Base-by-base conservation (phyloP, 2,113 vertebrate genomes). In the Globicephala melas region DNA sequence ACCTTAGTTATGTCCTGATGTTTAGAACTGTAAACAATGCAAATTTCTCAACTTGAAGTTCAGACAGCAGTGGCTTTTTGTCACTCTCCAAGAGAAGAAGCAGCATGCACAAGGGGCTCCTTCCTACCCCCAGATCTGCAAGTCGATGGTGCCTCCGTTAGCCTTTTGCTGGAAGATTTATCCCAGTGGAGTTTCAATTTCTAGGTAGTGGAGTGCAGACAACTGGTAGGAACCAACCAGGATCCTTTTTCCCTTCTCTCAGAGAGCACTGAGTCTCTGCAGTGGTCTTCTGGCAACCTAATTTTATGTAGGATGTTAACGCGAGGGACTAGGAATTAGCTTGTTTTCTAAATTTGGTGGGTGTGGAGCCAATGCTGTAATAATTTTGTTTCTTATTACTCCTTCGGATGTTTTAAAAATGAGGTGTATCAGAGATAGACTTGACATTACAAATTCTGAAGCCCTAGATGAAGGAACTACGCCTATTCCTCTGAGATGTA, bases 321-420 rank as follows among this genome's bases (percentile, higher is more conserved):
- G 82, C 6, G 12, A n/a, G 10, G 73, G 41, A 53, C 20, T 36
- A 77, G 62, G 88, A 15, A 73, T 20, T 5, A 21, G 13, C 14
- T 93, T 96, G 38, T 38, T 79, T 91, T 76, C 77, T 41, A 33
- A 73, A 41, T 63, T 21, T 65, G 31, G 31, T 92, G 28, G 14
- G 17, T n/a, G 1, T 86, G 47, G 33, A 86, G 21, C 8, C 60
- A 86, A 26, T 74, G 31, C 21, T 92, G 10, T n/a, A 87, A 60
- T 36, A 41, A 80, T 60, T 18, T 83, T 28, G 5, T 38, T 74
- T 92, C 26, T 36, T 68, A 38, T 53, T 41, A 89, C 65, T 74
- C 8, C 28, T 96, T 38, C 79, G 58, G 53, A 25, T 68, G 62
- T 41, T 82, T 92, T 53, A 0, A 81, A 95, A 95, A 18, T 58